A percentile compares a stretch with the other conserved stretches of the same genome.
These are phyloP conservation scores for Papilio elwesi DNA, from an alignment of 2,888 invertebrate genomes.

Conservation along the genomic window DNA sequence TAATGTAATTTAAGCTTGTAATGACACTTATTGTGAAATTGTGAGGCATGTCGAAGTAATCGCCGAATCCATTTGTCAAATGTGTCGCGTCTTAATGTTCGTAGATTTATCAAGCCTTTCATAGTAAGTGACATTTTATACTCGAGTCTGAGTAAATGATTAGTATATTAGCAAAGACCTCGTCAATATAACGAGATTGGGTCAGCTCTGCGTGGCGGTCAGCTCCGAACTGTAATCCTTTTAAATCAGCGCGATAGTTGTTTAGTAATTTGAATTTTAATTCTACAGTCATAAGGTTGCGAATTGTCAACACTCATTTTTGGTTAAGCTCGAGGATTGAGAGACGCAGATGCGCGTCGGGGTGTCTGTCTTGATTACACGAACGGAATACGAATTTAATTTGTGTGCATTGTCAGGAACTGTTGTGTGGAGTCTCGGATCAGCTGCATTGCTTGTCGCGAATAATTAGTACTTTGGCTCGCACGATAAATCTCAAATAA, in stretches of 20 bases:
- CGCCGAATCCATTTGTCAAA: conserved; percentile 49
- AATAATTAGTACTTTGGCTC: conserved; percentile 65
- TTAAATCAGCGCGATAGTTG: conserved; percentile 49
- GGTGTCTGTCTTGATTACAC: conserved; percentile 77
- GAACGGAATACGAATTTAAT: conserved; percentile 75
- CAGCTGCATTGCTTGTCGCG: conserved; percentile 66
- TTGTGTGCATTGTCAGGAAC: conserved; percentile 53
- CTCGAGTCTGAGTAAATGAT: conserved; percentile 53
- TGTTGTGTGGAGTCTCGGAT: conserved; percentile 55
- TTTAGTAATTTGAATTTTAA: conserved; percentile 42
- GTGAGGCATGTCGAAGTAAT: conserved; percentile 46
- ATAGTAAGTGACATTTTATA: conserved; percentile 49
- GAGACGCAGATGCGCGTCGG: conserved; percentile 74
- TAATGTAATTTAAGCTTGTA: conserved; percentile 8
- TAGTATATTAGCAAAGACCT: conserved; percentile 52
- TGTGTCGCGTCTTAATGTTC: conserved; percentile 55
- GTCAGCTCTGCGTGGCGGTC: conserved; percentile 52
- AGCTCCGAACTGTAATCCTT: conserved; percentile 63
- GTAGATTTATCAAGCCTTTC: conserved; percentile 64
- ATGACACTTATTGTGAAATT: conserved; percentile 50
- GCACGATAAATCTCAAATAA: conserved; percentile 56
- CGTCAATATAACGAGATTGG: conserved; percentile 48
- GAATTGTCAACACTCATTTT: conserved; percentile 42
- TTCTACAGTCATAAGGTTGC: conserved; percentile 47
- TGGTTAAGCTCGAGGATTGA: conserved; percentile 47